Evolutionary conservation across 2,888 invertebrate genomes (phyloP), one percentile per base, ranked within the genome.

Genomic region (Lottia scabra): DNA sequence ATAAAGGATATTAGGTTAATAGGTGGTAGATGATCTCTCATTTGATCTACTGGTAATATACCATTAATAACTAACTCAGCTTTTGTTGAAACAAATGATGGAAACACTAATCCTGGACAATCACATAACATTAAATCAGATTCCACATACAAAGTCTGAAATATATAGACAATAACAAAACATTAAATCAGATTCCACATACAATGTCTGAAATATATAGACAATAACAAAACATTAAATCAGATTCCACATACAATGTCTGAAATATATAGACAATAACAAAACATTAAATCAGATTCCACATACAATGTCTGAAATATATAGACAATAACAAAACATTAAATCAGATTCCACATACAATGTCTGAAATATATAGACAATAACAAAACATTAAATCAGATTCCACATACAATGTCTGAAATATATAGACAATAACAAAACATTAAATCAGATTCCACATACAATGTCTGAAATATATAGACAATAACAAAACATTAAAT

Each of bases 51-150:
- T 0, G 99, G 97, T 81, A 99, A 91, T 83, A 99, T 98, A 44
- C 99, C 99, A 82, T 96, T 96, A 2, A 98, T 90, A 78, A 99
- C 92, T 93, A 99, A 94, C 81, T 99, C 98, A 0, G 98, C 97
- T 90, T 95, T 95, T 0, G 97, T 96, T 63, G 95, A 93, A 2
- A 98, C 96, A 89, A 99, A 98, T 70, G 96, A 96, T 1, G 99
- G 99, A 94, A 99, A 95, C 69, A 99, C 99, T 67, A 99, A 91
- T 0, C 99, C 99, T 0, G 99, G 99, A 87, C 99, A 99, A 91
- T 99, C 99, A 87, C 99, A 96, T 30, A 99, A 90, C 80, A 97
- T 91, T 63, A 98, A 88, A 77, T 95, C 93, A 0, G 92, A 91
- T 70, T 95, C 95, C 77, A 98, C 89, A 79, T 92, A 94, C 15